Percentiles rank a stretch among this genome's conserved stretches.
Evolutionary conservation across 2,797 vertebrate genomes (phyloP).

Genomic region (Hephaestus fuliginosus): DNA sequence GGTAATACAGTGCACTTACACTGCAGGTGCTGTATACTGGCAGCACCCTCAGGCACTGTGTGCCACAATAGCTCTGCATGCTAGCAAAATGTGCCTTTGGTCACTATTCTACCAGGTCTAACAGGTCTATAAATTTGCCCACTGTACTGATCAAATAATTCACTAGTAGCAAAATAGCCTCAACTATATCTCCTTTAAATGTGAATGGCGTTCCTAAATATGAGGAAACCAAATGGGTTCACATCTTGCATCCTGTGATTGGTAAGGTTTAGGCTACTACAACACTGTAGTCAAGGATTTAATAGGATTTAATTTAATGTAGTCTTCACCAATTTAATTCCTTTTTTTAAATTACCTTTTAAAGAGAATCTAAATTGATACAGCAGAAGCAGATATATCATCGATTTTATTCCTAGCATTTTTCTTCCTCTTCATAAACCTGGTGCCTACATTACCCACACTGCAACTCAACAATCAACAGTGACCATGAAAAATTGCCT

Average conservation of each 20-base stretch:
- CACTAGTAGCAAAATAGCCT: not conserved
- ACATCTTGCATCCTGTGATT: not conserved
- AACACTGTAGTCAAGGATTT: not conserved
- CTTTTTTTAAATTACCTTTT: too few species aligned
- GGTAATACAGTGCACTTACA: constrained; percentile 5
- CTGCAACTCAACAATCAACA: not conserved
- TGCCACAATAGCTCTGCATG: not conserved
- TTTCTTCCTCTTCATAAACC: not conserved
- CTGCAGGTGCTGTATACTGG: constrained; percentile 8
- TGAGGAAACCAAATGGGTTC: not conserved
- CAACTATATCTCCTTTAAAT: not conserved
- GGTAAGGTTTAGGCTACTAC: not conserved
- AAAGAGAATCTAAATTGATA: too few species aligned
- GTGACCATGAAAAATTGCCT: too few species aligned
- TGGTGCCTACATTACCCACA: not conserved
- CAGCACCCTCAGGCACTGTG: not conserved
- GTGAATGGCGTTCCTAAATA: not conserved
- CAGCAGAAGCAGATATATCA: too few species aligned
- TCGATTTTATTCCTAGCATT: not conserved
- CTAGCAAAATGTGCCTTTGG: not conserved
- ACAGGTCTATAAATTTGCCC: not conserved
- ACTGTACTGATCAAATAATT: not conserved
- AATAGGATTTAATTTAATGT: not conserved
- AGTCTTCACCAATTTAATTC: too few species aligned
- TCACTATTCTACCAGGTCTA: not conserved